Percentiles rank a stretch among this genome's conserved stretches.
phyloP scores from a whole-genome alignment of 2,113 vertebrate genomes.

The Globicephala melas region DNA sequence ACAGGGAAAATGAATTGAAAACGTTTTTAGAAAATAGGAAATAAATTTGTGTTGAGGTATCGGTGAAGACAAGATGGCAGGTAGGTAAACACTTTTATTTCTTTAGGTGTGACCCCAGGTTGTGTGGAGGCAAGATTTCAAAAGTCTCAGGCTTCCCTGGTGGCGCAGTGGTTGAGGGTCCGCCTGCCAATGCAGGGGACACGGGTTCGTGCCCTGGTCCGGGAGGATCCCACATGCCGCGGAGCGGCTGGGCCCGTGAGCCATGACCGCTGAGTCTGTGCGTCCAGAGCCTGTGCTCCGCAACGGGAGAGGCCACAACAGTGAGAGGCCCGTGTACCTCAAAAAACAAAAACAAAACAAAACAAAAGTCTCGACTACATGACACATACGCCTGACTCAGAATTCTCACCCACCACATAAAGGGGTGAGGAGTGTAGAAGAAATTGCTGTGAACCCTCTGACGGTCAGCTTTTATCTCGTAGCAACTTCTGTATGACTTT shows the following conservation, averaged over 20 bases:
- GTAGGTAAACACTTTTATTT: constrained; percentile 55
- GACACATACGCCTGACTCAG: rapidly evolving
- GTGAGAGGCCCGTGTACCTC: too few species aligned
- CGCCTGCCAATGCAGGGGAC: too few species aligned
- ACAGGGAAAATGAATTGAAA: constrained; percentile 23
- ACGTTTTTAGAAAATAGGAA: constrained; percentile 56
- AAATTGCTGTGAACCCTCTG: rapidly evolving
- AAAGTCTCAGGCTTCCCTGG: background rate
- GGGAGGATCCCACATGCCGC: too few species aligned
- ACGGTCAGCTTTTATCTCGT: background rate
- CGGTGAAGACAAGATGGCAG: constrained; percentile 47
- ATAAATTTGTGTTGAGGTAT: constrained; percentile 48
- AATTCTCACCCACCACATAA: rapidly evolving
- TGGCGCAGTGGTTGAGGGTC: too few species aligned
- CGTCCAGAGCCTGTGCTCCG: too few species aligned
- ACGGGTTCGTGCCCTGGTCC: too few species aligned
- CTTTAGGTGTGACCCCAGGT: constrained; percentile 19
- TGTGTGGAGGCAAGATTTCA: background rate
- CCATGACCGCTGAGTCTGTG: rapidly evolving
- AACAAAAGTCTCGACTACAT: background rate
- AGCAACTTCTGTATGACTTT: background rate
- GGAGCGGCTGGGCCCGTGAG: too few species aligned
- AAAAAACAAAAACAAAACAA: background rate
- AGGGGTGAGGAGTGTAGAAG: rapidly evolving
- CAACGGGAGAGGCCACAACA: too few species aligned